Percentiles rank a stretch among this genome's conserved stretches.
Conservation (phyloP, 2,888 invertebrate genomes). For the Cataglyphis rosenhaueri region DNA sequence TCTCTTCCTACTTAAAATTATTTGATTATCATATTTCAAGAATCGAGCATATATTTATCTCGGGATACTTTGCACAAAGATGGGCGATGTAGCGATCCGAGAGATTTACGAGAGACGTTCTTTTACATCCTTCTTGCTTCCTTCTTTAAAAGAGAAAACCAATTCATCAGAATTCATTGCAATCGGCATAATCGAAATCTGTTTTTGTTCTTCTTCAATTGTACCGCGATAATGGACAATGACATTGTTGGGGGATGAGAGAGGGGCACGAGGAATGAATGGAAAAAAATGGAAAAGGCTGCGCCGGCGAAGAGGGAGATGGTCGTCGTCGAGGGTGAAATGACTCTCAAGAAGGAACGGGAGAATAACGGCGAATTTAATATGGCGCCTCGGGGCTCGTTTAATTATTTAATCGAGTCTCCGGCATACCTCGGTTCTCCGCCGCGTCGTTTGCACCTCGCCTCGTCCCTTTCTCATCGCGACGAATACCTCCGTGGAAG, state of each 20-base stretch:
- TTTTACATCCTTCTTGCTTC: background rate
- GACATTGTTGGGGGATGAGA: slow-evolving; percentile 45
- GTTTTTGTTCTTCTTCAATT: slow-evolving; percentile 61
- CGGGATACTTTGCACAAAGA: slow-evolving; percentile 1
- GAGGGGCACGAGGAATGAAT: slow-evolving; percentile 28
- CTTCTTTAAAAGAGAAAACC: slow-evolving; percentile 29
- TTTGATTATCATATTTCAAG: slow-evolving; percentile 16
- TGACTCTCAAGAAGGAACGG: slow-evolving; percentile 61
- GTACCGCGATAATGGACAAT: slow-evolving; percentile 63
- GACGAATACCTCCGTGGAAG: slow-evolving; percentile 71
- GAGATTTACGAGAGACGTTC: slow-evolving; percentile 46
- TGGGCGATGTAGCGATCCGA: slow-evolving; percentile 31
- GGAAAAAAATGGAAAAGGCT: slow-evolving; percentile 39
- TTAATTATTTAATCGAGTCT: slow-evolving; percentile 80
- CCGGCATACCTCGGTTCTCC: slow-evolving; percentile 60
- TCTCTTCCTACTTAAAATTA: slow-evolving; percentile 23
- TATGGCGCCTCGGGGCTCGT: slow-evolving; percentile 73
- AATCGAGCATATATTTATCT: slow-evolving; percentile 24
- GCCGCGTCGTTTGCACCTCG: slow-evolving; percentile 28
- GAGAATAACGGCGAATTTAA: slow-evolving; percentile 77
- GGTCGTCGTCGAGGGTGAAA: slow-evolving; percentile 48
- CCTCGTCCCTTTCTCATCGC: slow-evolving; percentile 57
- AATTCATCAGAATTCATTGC: slow-evolving; percentile 49
- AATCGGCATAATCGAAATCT: slow-evolving; percentile 61
- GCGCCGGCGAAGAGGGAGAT: slow-evolving; percentile 53